Percentiles rank a stretch among this genome's conserved stretches.
phyloP scores from a whole-genome alignment of 2,888 invertebrate species.

The Nymphalis polychloros region DNA sequence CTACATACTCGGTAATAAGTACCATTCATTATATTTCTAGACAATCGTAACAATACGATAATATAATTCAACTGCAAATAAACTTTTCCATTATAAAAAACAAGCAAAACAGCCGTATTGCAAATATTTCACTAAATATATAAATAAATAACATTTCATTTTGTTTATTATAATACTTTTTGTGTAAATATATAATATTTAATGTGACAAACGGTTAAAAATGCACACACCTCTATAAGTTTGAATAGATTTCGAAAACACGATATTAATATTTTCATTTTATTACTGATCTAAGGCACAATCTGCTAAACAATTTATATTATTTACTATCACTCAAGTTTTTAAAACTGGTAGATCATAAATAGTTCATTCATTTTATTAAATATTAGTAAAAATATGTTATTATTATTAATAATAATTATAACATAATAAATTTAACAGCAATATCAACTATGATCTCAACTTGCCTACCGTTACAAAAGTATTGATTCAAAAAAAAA shows the following conservation, averaged over 20 bases:
- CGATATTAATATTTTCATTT: conserved; percentile 42
- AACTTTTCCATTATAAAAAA: conserved; percentile 65
- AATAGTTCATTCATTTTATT: conserved; percentile 57
- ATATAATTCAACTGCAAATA: conserved; percentile 71
- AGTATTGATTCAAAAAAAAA: conserved; percentile 63
- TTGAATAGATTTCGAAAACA: conserved; percentile 55
- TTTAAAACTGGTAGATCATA: conserved; percentile 65
- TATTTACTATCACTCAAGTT: conserved; percentile 65
- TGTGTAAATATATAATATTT: conserved; percentile 51
- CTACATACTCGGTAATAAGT: conserved; percentile 78
- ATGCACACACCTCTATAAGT: conserved; percentile 63
- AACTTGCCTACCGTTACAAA: conserved; percentile 59
- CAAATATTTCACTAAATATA: conserved; percentile 54
- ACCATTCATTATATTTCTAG: conserved; percentile 69
- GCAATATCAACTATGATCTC: conserved; percentile 71
- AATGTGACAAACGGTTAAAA: conserved; percentile 57
- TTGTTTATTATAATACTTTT: conserved; percentile 45
- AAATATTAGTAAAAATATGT: conserved; percentile 61
- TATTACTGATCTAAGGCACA: conserved; percentile 79
- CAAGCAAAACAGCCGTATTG: conserved; percentile 76
- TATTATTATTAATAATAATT: conserved; percentile 59
- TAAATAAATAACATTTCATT: conserved; percentile 57
- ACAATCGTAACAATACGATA: conserved; percentile 60
- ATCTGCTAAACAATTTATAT: conserved; percentile 72
- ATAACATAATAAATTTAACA: conserved; percentile 74